A percentile compares a stretch with the other conserved stretches of the same genome.
These are phyloP conservation scores for Drosophila anomalata DNA, from an alignment of 2,888 invertebrate genomes.

Conservation along the genomic window DNA sequence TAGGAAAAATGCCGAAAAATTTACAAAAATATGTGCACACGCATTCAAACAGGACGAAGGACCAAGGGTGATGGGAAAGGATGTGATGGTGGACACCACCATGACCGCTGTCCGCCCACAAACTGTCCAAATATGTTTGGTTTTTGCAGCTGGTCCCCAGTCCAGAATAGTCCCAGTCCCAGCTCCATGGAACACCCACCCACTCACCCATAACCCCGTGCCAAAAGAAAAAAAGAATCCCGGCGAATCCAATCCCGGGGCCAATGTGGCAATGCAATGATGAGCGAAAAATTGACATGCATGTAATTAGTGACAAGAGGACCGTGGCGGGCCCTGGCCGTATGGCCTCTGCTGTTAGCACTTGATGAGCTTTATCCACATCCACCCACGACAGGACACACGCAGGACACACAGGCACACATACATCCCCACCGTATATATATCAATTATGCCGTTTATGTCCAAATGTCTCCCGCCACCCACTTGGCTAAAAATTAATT, in stretches of 20 bases:
- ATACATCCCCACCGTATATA: conserved; percentile 24
- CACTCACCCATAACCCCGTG: not conserved
- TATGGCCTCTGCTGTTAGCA: conserved; percentile 17
- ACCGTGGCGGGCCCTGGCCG: conserved; percentile 30
- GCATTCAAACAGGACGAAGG: conserved; percentile 50
- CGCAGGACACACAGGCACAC: not conserved
- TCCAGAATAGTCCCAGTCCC: not conserved
- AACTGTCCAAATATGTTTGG: conserved; percentile 79
- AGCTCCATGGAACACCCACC: not conserved
- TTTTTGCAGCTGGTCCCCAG: conserved; percentile 40
- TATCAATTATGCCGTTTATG: conserved; percentile 79
- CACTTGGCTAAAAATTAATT: conserved; percentile 62
- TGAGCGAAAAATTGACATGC: conserved; percentile 80
- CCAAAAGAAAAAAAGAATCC: not conserved
- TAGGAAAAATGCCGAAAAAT: not conserved
- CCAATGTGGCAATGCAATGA: conserved; percentile 56
- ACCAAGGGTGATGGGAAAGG: not conserved
- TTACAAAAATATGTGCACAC: conserved; percentile 13
- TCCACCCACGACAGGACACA: conserved; percentile 6
- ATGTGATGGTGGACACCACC: not conserved
- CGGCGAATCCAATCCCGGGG: conserved; percentile 1
- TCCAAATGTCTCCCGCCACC: conserved; percentile 44
- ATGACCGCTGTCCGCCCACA: conserved; percentile 60
- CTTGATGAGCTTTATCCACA: conserved; percentile 17
- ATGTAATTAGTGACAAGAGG: conserved; percentile 78